A percentile compares a stretch with the other conserved stretches of the same genome.
phyloP scores from a whole-genome alignment of 2,797 vertebrate genomes.

The Semaprochilodus insignis region DNA sequence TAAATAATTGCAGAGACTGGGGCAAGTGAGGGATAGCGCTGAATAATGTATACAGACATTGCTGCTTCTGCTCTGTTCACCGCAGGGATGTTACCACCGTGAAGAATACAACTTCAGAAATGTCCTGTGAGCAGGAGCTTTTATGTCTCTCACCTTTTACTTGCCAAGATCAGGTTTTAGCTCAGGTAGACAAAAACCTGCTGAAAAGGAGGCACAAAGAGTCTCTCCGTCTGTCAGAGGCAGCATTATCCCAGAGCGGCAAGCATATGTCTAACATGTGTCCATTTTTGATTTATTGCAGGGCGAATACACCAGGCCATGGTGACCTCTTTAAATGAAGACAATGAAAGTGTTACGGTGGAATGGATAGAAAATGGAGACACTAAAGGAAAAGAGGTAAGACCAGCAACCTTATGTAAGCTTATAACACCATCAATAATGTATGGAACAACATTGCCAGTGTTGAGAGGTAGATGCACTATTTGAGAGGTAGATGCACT shows the following conservation, averaged over 20 bases:
- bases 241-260: neutral
- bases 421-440: constrained; percentile 65
- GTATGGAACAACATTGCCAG: constrained; percentile 53
- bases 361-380: constrained; percentile 99
- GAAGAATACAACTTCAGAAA: constrained; percentile 25
- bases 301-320: constrained; percentile 98
- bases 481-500: neutral
- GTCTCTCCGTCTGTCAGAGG: neutral
- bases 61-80: constrained; percentile 34
- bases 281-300: constrained; percentile 67
- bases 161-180: constrained; percentile 7
- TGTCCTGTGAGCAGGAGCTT: neutral
- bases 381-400: constrained; percentile 99
- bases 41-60: constrained; percentile 49
- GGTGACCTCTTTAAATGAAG: constrained; percentile 96
- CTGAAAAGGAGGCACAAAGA: neutral
- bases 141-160: neutral
- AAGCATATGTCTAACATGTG: neutral
- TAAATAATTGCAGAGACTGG: constrained; percentile 45
- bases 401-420: constrained; percentile 47
- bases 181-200: neutral
- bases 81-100: constrained; percentile 6
- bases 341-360: constrained; percentile 97
- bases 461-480: constrained; percentile 17
- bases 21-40: constrained; percentile 32